phyloP scores from a whole-genome alignment of 1,140 invertebrate species.

The Reticulitermes speratus region DNA sequence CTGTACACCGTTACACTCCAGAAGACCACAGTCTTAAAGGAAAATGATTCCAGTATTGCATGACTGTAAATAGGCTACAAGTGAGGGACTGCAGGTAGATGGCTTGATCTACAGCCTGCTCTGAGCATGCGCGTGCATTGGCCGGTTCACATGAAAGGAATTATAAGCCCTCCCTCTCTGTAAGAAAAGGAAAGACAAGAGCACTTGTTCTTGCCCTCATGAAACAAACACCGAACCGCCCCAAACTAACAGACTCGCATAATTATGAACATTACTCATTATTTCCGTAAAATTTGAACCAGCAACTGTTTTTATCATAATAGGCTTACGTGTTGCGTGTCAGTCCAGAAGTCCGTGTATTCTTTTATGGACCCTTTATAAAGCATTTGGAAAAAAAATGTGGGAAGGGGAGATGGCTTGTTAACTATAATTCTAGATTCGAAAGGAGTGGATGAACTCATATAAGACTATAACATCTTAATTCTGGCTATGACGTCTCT shows the following conservation, averaged over 20 bases:
- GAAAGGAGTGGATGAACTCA: conserved; percentile 11
- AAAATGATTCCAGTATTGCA: too few species aligned
- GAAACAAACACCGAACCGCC: neutral
- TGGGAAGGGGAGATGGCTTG: neutral
- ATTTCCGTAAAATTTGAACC: conserved; percentile 13
- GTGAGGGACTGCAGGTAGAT: too few species aligned
- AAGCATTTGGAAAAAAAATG: neutral
- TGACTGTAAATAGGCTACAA: too few species aligned
- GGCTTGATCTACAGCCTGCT: too few species aligned
- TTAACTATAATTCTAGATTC: conserved; percentile 19
- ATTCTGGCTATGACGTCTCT: neutral
- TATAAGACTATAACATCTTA: neutral
- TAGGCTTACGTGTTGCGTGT: neutral
- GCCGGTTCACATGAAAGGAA: neutral
- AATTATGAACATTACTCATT: neutral
- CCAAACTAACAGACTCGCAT: neutral
- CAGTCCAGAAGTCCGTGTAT: neutral
- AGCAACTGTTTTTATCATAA: neutral
- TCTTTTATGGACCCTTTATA: conserved; percentile 1
- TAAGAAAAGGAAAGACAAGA: too few species aligned
- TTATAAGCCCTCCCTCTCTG: neutral
- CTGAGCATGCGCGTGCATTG: neutral
- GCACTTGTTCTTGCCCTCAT: neutral
- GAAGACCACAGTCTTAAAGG: too few species aligned
- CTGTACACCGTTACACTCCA: too few species aligned